Evolutionary conservation across 2,797 vertebrate genomes (phyloP), one percentile per base, ranked within the genome.

Genomic region (Hafferia zeledoni): DNA sequence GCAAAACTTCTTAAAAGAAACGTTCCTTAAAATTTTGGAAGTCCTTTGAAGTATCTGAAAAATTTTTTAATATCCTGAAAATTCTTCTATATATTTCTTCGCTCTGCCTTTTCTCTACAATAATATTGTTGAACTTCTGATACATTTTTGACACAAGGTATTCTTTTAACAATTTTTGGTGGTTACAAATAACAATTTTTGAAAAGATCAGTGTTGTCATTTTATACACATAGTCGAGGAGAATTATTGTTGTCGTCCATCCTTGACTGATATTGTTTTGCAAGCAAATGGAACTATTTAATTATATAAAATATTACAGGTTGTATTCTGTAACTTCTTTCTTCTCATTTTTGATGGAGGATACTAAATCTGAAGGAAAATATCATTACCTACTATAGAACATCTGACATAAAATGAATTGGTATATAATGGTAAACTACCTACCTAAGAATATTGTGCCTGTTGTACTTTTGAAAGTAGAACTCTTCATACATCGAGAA

Each of bases 321-420:
- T 81, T 89, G 55, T 18, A 71, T 61, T 86, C 64, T 82, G 30
- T 63, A 91, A 68, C 53, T 71, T 56, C 3, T 92, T 91, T 92
- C 57, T 87, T 53, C 52, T 92, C 2, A 57, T 50, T 93, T 95
- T 93, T 89, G 17, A 75, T 91, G 61, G n/a, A 95, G 22, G 22
- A 44, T 17, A 44, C 22, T n/a, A 44, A 64, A 44, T n/a, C 22
- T 24, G 11, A 44, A 64, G 17, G 43, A 87, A 92, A 85, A 78
- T 63, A 77, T 63, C 14, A 49, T 90, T 89, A 68, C 24, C 30
- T 83, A 33, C 18, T 91, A 13, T 18, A 83, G 22, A 95, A 80
- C 8, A 91, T 79, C 63, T 90, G 61, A 33, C 27, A 81, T 68
- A 13, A 84, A 83, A 63, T 56, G 2, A 64, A 53, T 83, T 79